Conservation (phyloP, 1,140 invertebrate species). For the Pseudomyrmex concolor region DNA sequence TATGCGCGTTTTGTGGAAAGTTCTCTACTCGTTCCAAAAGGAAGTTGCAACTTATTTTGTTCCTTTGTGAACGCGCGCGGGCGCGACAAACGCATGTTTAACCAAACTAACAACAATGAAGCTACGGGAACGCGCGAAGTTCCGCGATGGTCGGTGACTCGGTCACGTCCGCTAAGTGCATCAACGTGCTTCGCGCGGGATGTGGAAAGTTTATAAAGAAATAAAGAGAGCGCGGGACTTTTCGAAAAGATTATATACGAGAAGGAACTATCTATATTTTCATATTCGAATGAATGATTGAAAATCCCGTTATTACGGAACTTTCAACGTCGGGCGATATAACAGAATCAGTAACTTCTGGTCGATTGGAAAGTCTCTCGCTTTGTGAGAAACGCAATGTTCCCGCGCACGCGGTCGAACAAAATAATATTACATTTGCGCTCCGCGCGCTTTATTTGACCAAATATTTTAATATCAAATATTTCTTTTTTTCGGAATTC, state of each 20-base stretch:
- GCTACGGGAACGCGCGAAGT: constrained; percentile 62
- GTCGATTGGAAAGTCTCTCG: not conserved
- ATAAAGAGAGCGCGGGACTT: constrained; percentile 25
- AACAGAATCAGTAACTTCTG: constrained; percentile 4
- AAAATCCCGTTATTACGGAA: constrained; percentile 32
- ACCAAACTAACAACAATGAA: constrained; percentile 60
- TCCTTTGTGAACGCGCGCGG: constrained; percentile 37
- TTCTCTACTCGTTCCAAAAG: not conserved
- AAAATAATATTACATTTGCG: too few relatives aligned
- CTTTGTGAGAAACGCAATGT: not conserved
- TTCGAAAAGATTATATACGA: constrained; percentile 19
- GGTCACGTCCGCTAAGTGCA: constrained; percentile 32
- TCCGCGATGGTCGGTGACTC: constrained; percentile 44
- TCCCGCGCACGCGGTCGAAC: not conserved
- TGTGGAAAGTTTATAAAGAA: constrained; percentile 47
- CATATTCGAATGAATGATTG: constrained; percentile 41
- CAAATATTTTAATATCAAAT: too few relatives aligned
- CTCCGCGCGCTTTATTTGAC: too few relatives aligned
- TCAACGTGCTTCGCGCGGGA: constrained; percentile 14
- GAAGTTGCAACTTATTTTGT: constrained; percentile 66
- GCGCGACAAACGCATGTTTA: constrained; percentile 57
- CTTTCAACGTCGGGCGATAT: constrained; percentile 4
- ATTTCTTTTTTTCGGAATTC: too few relatives aligned
- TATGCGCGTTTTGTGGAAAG: constrained; percentile 12
- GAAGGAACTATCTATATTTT: constrained; percentile 42